These are phyloP conservation scores for Sapajus apella DNA, from an alignment of 2,113 vertebrate species.

Conservation along the genomic window DNA sequence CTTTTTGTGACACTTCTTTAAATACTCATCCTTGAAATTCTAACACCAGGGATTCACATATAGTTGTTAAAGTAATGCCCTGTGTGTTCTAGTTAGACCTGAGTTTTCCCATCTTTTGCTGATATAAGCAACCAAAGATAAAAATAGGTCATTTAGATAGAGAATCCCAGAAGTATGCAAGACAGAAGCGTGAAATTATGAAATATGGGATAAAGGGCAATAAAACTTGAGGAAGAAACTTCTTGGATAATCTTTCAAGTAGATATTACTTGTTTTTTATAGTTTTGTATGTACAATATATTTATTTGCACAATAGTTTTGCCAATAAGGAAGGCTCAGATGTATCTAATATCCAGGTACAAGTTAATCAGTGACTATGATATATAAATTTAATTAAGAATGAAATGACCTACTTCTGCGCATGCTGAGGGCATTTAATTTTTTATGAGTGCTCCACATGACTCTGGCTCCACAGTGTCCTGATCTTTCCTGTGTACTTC, in stretches of 20 bases:
- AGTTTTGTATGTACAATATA: no score
- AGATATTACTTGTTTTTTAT: not conserved
- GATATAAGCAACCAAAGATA: constrained; percentile 1
- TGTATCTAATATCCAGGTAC: not conserved
- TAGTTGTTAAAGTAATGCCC: not conserved
- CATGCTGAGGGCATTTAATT: constrained; percentile 19
- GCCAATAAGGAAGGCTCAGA: not conserved
- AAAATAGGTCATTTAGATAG: constrained; percentile 27
- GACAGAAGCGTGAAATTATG: not conserved
- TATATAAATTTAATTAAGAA: constrained; percentile 52
- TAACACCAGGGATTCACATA: constrained; percentile 1
- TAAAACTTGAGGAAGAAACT: not conserved
- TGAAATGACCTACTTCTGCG: constrained; percentile 39
- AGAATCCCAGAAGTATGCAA: not conserved
- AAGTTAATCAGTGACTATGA: constrained; percentile 37
- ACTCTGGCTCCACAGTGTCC: not conserved
- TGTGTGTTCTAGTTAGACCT: not conserved
- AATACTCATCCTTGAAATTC: constrained; percentile 2
- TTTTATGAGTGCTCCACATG: constrained; percentile 9
- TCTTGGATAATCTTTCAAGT: not conserved
- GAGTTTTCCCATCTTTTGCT: not conserved
- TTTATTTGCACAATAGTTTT: not conserved
- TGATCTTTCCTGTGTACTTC: not conserved
- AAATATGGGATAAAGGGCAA: not conserved
- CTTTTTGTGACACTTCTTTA: constrained; percentile 32